Conservation (phyloP, 35 echinoderm and acorn worm species). For the Apostichopus parvimensis region DNA sequence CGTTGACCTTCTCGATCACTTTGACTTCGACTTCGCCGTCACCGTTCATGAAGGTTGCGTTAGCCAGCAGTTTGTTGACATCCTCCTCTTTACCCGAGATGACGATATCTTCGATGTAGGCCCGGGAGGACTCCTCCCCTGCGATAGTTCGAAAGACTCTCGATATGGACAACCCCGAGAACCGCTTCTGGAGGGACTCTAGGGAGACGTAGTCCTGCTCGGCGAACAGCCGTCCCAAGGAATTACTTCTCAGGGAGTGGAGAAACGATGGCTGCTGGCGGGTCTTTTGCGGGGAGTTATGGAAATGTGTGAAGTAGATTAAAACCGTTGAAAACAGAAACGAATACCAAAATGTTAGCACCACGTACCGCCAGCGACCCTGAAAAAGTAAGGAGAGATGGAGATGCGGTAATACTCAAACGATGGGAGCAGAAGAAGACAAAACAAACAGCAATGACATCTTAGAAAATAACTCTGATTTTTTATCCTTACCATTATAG, state of each 20-base stretch:
- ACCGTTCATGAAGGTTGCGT: background rate
- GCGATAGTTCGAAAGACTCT: constrained; percentile 37
- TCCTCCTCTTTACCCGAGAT: constrained; percentile 45
- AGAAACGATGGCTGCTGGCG: constrained; percentile 14
- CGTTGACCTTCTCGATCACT: constrained; percentile 28
- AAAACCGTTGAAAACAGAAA: constrained; percentile 43
- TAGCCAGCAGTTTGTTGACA: constrained; percentile 44
- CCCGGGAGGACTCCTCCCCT: background rate
- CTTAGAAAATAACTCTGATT: too few relatives aligned
- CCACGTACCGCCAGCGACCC: constrained; percentile 57
- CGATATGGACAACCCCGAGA: constrained; percentile 34
- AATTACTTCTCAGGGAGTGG: constrained; percentile 19
- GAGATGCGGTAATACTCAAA: too few relatives aligned
- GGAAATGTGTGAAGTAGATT: constrained; percentile 59
- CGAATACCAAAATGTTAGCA: constrained; percentile 61
- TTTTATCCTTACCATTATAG: too few relatives aligned
- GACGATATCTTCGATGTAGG: constrained; percentile 29
- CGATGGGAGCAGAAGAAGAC: too few relatives aligned
- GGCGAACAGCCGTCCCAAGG: background rate
- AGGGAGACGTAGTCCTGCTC: constrained; percentile 16
- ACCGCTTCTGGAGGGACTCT: constrained; percentile 43
- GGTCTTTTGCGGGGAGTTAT: background rate
- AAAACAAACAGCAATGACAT: too few relatives aligned
- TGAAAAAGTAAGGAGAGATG: constrained; percentile 11
- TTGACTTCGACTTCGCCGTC: background rate